Percentiles rank a stretch among this genome's conserved stretches.
phyloP scores from a whole-genome alignment of 2,113 vertebrate species.

The Callospermophilus lateralis region DNA sequence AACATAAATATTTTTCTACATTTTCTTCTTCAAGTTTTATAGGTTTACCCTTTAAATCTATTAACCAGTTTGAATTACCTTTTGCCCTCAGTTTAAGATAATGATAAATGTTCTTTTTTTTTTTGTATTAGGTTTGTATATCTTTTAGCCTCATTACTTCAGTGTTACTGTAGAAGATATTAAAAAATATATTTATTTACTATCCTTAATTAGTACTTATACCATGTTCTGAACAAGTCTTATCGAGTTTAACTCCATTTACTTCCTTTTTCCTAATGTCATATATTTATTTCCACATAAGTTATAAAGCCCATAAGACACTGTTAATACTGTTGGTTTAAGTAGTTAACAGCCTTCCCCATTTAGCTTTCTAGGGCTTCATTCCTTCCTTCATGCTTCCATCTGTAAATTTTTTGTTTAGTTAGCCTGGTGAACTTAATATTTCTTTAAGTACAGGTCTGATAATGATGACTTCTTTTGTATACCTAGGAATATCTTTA shows the following conservation, averaged over 20 bases:
- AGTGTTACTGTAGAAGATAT: neutral
- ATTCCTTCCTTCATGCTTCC: neutral
- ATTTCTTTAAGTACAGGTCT: neutral
- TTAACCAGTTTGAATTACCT: neutral
- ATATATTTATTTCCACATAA: neutral
- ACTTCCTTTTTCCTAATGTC: neutral
- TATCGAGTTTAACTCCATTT: neutral
- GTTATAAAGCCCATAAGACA: neutral
- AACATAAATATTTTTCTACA: neutral
- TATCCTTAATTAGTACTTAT: conserved; percentile 21
- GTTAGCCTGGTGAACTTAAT: neutral
- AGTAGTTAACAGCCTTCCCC: neutral
- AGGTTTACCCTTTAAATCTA: neutral
- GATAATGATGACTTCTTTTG: neutral
- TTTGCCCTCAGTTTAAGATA: neutral
- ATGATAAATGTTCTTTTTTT: neutral
- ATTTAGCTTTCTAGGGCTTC: neutral
- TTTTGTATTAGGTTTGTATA: neutral
- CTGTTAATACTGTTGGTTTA: neutral
- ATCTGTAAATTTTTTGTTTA: neutral
- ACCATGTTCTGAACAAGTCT: neutral
- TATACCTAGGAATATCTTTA: neutral
- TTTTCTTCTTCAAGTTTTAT: neutral
- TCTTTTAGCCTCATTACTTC: conserved; percentile 7
- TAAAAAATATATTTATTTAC: neutral